Percentiles rank a stretch among this genome's conserved stretches.
phyloP scores from a whole-genome alignment of 1,140 invertebrate genomes.

The Ridgeia piscesae region DNA sequence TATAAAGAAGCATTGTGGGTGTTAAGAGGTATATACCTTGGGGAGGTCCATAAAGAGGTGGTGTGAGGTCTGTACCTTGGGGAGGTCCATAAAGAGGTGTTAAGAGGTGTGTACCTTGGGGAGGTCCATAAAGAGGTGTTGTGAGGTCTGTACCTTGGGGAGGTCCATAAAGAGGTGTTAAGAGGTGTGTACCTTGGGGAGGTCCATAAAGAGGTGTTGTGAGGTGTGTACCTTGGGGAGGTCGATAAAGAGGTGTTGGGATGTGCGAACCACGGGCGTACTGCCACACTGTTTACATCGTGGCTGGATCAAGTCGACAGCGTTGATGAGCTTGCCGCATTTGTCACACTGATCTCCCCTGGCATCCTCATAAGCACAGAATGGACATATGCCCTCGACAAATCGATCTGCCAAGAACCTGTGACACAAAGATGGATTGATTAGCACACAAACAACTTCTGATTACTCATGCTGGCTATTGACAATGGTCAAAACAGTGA shows the following conservation, averaged over 20 bases:
- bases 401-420: conserved; percentile 78
- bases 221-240: conserved; percentile 77
- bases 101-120: too few species aligned
- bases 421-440: conserved; percentile 1
- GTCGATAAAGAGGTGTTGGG: conserved; percentile 85
- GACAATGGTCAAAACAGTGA: too few species aligned
- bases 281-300: conserved; percentile 88
- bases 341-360: conserved; percentile 98
- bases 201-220: conserved; percentile 83
- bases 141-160: conserved; percentile 76
- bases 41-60: too few species aligned
- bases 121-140: conserved; percentile 80
- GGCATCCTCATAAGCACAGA: conserved; percentile 90
- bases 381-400: conserved; percentile 96
- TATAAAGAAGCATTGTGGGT: too few species aligned
- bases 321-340: conserved; percentile 95
- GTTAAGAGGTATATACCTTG: too few species aligned
- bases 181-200: conserved; percentile 76
- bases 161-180: conserved; percentile 84
- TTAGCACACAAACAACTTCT: too few species aligned
- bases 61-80: too few species aligned
- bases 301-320: conserved; percentile 84
- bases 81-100: too few species aligned
- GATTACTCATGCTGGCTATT: too few species aligned
- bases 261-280: conserved; percentile 74